Evolutionary conservation across 2,113 vertebrate genomes (phyloP), one percentile per base, ranked within the genome.

Genomic region (Saguinus imperator): DNA sequence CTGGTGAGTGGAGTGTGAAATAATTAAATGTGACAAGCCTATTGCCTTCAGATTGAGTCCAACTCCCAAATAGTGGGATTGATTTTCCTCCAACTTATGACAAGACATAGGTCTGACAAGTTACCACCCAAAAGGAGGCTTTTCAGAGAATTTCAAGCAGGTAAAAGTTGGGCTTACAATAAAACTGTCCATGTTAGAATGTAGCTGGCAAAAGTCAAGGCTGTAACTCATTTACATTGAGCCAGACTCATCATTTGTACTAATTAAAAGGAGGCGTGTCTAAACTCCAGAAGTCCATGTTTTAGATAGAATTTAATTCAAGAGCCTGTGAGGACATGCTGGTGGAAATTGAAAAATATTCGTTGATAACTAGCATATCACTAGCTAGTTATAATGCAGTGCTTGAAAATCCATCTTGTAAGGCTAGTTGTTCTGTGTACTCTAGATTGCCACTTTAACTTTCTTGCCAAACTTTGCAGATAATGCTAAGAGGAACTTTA

Each of bases 11-110:
- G 68, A 97, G 82, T 96, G 95, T 96, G 96, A 97, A 96, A 97
- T 97, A 96, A 97, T 97, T 98, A 97, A 97, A 96, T 89, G 73
- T 97, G 97, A 95, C 97, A 97, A 95, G 92, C 16, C 82, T 92
- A 93, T 96, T 97, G 96, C 88, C 94, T 97, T 96, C 95, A 91
- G 75, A 96, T 94, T 86, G 95, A 97, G 87, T 94, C 88, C 88
- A 87, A 35, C 64, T 97, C 85, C 55, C 87, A 80, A 97, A 96
- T 0, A 97, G 68, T 86, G 55, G 75, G 95, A 97, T 97, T 97
- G 97, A 97, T 98, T 97, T 98, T 97, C 91, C 86, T 97, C 92
- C n/a, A 40, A 66, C 82, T 95, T 94, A 97, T 92, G 94, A 96
- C 87, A 97, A 95, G 92, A 94, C 87, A 89, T 73, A 45, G 61